These are phyloP conservation scores for Anastatus disparis DNA, from an alignment of 1,140 invertebrate species.

Conservation along the genomic window DNA sequence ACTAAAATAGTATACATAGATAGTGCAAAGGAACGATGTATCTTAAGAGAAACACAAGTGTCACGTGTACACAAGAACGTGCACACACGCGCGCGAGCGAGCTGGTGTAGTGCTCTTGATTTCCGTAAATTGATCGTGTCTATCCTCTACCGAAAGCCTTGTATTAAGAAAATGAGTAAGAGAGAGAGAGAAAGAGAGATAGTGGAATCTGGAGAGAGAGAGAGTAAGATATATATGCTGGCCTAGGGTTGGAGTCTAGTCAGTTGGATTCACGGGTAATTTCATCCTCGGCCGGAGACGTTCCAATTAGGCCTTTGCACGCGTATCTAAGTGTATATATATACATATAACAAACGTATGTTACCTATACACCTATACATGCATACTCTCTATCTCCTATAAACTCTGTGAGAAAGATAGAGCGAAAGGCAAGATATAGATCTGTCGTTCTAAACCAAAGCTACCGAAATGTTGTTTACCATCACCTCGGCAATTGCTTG, in stretches of 20 bases:
- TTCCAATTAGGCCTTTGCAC: slow-evolving; percentile 25
- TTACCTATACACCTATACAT: too few relatives aligned
- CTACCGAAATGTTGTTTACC: slow-evolving; percentile 20
- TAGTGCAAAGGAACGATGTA: too few relatives aligned
- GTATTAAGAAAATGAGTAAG: too few relatives aligned
- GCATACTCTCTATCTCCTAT: too few relatives aligned
- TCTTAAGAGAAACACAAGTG: too few relatives aligned
- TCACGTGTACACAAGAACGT: background rate
- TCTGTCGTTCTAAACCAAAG: too few relatives aligned
- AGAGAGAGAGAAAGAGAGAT: too few relatives aligned
- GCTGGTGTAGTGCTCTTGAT: slow-evolving; percentile 17
- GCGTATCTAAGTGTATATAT: background rate
- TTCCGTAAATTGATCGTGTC: slow-evolving; percentile 31
- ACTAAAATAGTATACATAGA: too few relatives aligned
- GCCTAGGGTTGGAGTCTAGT: background rate
- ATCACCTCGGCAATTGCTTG: slow-evolving; percentile 17
- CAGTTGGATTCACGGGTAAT: slow-evolving; percentile 34
- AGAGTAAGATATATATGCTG: too few relatives aligned
- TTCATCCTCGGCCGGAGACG: slow-evolving; percentile 33
- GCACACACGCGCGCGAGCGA: background rate
- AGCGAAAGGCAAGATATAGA: too few relatives aligned
- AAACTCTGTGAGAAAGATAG: too few relatives aligned
- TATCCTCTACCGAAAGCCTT: background rate
- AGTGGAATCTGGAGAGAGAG: too few relatives aligned
- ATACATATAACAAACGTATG: background rate